A percentile compares a stretch with the other conserved stretches of the same genome.
Evolutionary conservation across 2,113 vertebrate species (phyloP).

Genomic region (Pithys albifrons): DNA sequence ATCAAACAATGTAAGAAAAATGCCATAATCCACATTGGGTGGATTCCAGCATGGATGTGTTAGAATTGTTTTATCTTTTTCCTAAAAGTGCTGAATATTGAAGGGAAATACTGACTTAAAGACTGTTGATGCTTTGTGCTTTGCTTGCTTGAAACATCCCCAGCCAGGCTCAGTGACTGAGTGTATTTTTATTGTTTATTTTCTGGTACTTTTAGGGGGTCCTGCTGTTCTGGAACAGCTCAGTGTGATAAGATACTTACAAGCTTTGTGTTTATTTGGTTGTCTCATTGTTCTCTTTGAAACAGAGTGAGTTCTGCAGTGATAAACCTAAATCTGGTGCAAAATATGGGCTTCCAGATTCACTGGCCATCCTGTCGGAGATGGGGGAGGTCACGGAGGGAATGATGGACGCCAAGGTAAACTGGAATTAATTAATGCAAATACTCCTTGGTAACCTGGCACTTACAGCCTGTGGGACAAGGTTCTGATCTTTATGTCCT

Average conservation of each 20-base stretch:
- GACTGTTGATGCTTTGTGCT: neutral
- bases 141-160: neutral
- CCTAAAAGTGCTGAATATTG: neutral
- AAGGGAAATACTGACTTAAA: neutral
- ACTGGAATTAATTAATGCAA: neutral
- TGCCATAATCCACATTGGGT: neutral
- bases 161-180: neutral
- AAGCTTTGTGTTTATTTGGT: neutral
- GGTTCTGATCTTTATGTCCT: neutral
- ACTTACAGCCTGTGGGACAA: neutral
- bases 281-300: neutral
- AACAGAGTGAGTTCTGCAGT: conserved; percentile 95
- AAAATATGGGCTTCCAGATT: conserved; percentile 93
- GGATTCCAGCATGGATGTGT: neutral
- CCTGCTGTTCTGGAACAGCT: neutral
- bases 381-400: conserved; percentile 99
- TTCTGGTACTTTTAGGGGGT: neutral
- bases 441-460: neutral
- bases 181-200: neutral
- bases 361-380: conserved; percentile 91
- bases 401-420: conserved; percentile 97
- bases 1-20: neutral
- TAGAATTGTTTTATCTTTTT: neutral
- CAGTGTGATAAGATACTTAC: neutral
- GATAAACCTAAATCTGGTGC: conserved; percentile 97